These are phyloP conservation scores for Junonia oenone DNA, from an alignment of 2,888 invertebrate genomes.

Conservation along the genomic window DNA sequence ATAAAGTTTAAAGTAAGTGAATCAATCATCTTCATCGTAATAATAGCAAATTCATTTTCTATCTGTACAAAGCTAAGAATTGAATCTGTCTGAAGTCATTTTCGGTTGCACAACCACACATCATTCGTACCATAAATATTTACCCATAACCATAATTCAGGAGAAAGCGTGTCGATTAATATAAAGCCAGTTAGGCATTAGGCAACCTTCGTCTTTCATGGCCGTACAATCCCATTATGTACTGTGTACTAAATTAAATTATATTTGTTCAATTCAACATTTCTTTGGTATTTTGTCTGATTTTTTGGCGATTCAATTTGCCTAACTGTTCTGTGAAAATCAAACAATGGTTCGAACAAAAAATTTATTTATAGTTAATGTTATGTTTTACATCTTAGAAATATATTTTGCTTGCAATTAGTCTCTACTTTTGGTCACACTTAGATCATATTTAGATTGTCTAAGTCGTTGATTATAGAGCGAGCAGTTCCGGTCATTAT, in stretches of 20 bases:
- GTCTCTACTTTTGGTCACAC: no score
- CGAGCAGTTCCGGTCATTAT: not conserved
- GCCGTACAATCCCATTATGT: not conserved
- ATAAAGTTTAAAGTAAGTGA: no score
- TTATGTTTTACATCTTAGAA: no score
- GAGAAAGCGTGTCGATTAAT: conserved; percentile 16
- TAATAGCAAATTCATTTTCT: no score
- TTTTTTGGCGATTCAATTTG: not conserved
- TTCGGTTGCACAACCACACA: not conserved
- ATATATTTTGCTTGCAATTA: no score
- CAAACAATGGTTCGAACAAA: no score
- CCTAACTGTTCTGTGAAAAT: no score
- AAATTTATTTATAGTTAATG: no score
- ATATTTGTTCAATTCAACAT: not conserved
- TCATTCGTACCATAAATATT: not conserved
- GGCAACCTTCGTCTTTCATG: conserved; percentile 3
- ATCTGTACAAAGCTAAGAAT: not conserved
- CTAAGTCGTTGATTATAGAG: not conserved
- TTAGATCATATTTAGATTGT: not conserved
- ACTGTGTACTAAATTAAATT: not conserved
- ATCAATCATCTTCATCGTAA: no score
- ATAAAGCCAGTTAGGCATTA: conserved; percentile 5
- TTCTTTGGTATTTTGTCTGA: not conserved
- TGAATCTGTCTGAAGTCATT: not conserved
- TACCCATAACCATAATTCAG: not conserved